Evolutionary conservation across 2,888 invertebrate species (phyloP).

Genomic region (Erynnis tages): DNA sequence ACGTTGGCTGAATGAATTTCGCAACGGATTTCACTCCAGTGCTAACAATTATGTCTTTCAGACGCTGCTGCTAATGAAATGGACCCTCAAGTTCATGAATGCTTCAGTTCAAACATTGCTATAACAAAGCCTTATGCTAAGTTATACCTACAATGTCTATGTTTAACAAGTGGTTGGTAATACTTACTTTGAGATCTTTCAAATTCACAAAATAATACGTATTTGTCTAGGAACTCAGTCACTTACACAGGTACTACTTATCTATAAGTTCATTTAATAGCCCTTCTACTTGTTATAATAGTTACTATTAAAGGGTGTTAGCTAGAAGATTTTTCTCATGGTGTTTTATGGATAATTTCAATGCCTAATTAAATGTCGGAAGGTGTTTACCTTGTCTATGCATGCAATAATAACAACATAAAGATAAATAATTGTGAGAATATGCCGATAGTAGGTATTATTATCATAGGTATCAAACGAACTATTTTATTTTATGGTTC

Average conservation of each 20-base stretch:
- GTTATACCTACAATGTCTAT: background rate
- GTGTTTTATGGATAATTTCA: no score
- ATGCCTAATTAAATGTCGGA: no score
- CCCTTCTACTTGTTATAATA: no score
- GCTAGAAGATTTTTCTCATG: no score
- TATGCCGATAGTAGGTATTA: background rate
- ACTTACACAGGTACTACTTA: no score
- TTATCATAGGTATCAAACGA: background rate
- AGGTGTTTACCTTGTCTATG: no score
- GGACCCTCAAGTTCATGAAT: constrained; percentile 48
- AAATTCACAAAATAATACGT: no score
- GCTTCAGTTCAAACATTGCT: constrained; percentile 22
- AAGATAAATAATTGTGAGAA: background rate
- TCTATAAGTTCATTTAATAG: no score
- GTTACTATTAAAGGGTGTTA: no score
- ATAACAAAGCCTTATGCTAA: constrained; percentile 12
- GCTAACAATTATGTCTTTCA: constrained; percentile 35
- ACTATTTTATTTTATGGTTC: constrained; percentile 2
- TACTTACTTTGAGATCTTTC: no score
- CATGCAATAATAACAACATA: no score
- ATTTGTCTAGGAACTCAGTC: no score
- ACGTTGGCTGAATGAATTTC: constrained; percentile 42
- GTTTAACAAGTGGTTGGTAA: background rate
- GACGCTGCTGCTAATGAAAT: constrained; percentile 51
- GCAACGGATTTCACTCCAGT: constrained; percentile 33